Evolutionary conservation across 1,140 invertebrate genomes (phyloP).

Genomic region (Meteorus sp.): DNA sequence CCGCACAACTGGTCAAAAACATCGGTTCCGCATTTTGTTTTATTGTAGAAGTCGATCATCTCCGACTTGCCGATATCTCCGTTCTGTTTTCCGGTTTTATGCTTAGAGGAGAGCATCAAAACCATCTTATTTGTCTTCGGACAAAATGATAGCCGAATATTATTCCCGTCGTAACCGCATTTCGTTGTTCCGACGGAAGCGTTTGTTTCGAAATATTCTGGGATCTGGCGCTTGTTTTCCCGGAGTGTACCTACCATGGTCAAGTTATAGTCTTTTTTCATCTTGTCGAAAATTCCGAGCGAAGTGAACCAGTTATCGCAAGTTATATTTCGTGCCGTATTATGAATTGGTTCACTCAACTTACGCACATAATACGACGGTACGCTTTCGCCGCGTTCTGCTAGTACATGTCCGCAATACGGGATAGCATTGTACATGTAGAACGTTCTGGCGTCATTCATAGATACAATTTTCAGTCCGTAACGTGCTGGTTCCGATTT

Average conservation of each 20-base stretch:
- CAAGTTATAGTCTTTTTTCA: constrained; percentile 10
- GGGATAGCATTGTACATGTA: constrained; percentile 20
- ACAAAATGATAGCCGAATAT: background rate
- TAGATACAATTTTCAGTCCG: constrained; percentile 14
- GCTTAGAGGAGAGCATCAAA: constrained; percentile 3
- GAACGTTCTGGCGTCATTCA: constrained; percentile 13
- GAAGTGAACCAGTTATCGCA: constrained; percentile 19
- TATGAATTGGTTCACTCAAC: constrained; percentile 11
- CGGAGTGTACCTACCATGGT: constrained; percentile 2
- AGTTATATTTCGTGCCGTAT: constrained; percentile 8
- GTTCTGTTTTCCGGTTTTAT: background rate
- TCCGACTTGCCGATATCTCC: constrained; percentile 43
- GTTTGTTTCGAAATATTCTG: background rate
- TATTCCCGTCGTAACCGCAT: background rate
- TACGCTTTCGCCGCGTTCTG: background rate
- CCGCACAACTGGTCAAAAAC: constrained; percentile 52
- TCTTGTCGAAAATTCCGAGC: background rate
- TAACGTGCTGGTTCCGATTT: constrained; percentile 7
- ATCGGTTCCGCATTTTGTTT: constrained; percentile 48
- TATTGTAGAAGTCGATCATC: constrained; percentile 52
- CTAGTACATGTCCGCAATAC: constrained; percentile 10
- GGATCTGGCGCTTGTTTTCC: constrained; percentile 7
- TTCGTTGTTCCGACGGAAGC: background rate
- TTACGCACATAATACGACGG: constrained; percentile 6
- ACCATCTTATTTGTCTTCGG: constrained; percentile 3